These are phyloP conservation scores for Mactromeris polynyma DNA, from an alignment of 2,888 invertebrate genomes.

Conservation along the genomic window DNA sequence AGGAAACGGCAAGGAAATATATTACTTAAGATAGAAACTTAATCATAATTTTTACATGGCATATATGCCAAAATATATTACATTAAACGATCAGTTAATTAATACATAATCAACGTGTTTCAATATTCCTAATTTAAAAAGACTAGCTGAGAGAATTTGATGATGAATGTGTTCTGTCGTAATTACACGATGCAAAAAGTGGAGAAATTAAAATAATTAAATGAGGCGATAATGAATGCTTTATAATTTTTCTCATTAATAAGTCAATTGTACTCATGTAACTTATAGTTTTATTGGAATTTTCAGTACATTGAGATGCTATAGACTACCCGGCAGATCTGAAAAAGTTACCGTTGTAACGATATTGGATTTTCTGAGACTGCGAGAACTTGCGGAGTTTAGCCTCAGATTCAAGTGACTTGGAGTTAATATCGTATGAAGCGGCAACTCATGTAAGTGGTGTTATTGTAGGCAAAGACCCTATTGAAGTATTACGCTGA, in stretches of 20 bases:
- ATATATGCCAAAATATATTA: too few relatives aligned
- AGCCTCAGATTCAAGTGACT: not conserved
- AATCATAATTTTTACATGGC: too few relatives aligned
- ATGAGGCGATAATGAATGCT: not conserved
- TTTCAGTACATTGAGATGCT: not conserved
- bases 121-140: too few relatives aligned
- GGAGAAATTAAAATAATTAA: not conserved
- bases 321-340: not conserved
- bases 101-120: too few relatives aligned
- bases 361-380: slow-evolving; percentile 7
- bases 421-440: slow-evolving; percentile 11
- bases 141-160: too few relatives aligned
- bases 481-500: not conserved
- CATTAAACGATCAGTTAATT: too few relatives aligned
- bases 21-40: too few relatives aligned
- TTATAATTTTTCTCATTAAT: slow-evolving; percentile 2
- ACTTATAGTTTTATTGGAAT: not conserved
- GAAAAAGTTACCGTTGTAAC: not conserved
- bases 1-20: too few relatives aligned
- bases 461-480: not conserved
- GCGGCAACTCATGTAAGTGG: not conserved
- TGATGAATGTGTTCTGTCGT: not conserved
- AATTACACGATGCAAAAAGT: not conserved
- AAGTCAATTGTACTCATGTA: not conserved
- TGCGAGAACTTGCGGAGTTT: not conserved